A percentile compares a stretch with the other conserved stretches of the same genome.
Evolutionary conservation across 2,797 vertebrate genomes (phyloP).

Genomic region (Schizothorax lantsangensis): DNA sequence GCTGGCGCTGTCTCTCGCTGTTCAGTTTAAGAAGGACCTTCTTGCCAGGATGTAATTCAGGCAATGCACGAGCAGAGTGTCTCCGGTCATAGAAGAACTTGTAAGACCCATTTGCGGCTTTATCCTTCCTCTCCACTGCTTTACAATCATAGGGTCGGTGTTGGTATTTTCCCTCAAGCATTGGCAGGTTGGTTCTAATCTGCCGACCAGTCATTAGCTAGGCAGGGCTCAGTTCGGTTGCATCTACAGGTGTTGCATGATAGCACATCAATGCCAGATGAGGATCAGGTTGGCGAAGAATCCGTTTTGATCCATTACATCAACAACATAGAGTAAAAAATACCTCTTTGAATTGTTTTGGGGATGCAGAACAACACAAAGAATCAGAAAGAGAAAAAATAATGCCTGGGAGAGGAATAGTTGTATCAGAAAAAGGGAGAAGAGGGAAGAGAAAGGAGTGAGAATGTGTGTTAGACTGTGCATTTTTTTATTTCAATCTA

Average conservation of each 20-base stretch:
- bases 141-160: background rate
- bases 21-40: constrained; percentile 35
- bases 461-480: too few relatives aligned
- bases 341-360: too few relatives aligned
- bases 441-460: too few relatives aligned
- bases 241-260: background rate
- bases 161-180: constrained; percentile 9
- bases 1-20: constrained; percentile 18
- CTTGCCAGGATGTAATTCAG: constrained; percentile 35
- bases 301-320: background rate
- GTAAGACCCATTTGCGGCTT: constrained; percentile 13
- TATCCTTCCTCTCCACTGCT: background rate
- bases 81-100: constrained; percentile 24
- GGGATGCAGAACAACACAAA: too few relatives aligned
- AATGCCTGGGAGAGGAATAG: too few relatives aligned
- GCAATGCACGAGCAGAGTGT: constrained; percentile 10
- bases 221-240: constrained; percentile 20
- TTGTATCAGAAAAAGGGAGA: too few relatives aligned
- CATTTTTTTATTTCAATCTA: too few relatives aligned
- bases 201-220: constrained; percentile 13
- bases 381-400: too few relatives aligned
- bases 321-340: too few relatives aligned
- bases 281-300: constrained; percentile 27
- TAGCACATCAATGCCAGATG: constrained; percentile 9
- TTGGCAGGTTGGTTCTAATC: constrained; percentile 36